Base-by-base conservation (phyloP, 1,140 invertebrate species). In the Mya arenaria region DNA sequence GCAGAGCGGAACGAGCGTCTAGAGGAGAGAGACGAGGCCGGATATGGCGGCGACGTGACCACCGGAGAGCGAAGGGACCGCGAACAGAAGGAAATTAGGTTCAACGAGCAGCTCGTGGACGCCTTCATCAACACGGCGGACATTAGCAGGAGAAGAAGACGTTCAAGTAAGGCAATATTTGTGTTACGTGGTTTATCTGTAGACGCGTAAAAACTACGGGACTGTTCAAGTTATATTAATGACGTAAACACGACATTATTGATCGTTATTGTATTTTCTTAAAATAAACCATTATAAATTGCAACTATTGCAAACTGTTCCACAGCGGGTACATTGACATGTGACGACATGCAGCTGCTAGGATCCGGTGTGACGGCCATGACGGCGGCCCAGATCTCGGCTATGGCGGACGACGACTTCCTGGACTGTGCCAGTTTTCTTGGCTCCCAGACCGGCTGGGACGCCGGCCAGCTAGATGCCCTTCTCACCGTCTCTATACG, bases 371-470 rank as follows among this genome's bases (percentile, higher is more conserved):
- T 75, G 5, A 62, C 56, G 4, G 52, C 72, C 0, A 28, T 75
- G 36, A 44, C 56, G 4, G 44, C 58, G 6, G n/a, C 6, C 19
- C 30, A 75, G 28, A 28, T 75, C 13, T 56, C 60, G 30, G 72
- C 72, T 17, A 75, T 63, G 58, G 15, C 72, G 34, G 72, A 75
- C 37, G 41, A 56, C 13, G 58, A 75, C 34, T 75, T 75, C 28
- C 72, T 75, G 8, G 72, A 75, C 58, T 75, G 72, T 63, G 72
- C 72, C 1, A 63, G 56, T 25, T 44, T 48, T 32, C 72, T 75
- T 30, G 72, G 72, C 10, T 37, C 56, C 4, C 30, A 58, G 15
- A 62, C 72, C 8, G 63, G 56, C 32, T 75, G 72, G 72, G 34
- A 4, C n/a, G 6, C 56, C 0, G 36, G 48, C 30, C 72, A 75